These are phyloP conservation scores for Callithrix jacchus DNA, from an alignment of 2,113 vertebrate genomes.

Conservation along the genomic window DNA sequence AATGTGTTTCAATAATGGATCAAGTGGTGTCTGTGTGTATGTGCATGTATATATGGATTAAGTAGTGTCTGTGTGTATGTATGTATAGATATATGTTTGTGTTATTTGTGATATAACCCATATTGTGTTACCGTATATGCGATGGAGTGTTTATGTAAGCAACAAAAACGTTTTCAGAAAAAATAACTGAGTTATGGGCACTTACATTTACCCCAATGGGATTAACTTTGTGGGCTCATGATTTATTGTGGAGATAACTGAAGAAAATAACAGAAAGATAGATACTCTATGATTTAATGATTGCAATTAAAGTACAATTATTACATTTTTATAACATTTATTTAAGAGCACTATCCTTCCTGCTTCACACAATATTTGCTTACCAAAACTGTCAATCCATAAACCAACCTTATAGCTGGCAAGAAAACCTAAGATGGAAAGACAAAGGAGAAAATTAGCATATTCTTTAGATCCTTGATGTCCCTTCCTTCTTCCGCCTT, in stretches of 20 bases:
- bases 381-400: constrained; percentile 1
- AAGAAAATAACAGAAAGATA: background rate
- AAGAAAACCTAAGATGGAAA: background rate
- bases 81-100: background rate
- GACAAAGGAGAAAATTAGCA: background rate
- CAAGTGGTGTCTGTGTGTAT: background rate
- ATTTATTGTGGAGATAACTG: background rate
- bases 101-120: background rate
- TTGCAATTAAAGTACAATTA: background rate
- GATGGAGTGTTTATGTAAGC: background rate
- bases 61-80: background rate
- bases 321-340: background rate
- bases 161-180: background rate
- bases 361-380: background rate
- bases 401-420: background rate
- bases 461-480: background rate
- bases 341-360: background rate
- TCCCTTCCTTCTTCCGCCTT: background rate
- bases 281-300: background rate
- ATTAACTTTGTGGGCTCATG: background rate
- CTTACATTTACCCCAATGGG: background rate
- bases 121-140: background rate
- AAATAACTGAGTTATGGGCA: background rate
- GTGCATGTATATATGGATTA: too few species aligned
- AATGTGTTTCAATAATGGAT: background rate